phyloP scores from a whole-genome alignment of 2,888 invertebrate species.

The Hydrotaea cyrtoneurina region DNA sequence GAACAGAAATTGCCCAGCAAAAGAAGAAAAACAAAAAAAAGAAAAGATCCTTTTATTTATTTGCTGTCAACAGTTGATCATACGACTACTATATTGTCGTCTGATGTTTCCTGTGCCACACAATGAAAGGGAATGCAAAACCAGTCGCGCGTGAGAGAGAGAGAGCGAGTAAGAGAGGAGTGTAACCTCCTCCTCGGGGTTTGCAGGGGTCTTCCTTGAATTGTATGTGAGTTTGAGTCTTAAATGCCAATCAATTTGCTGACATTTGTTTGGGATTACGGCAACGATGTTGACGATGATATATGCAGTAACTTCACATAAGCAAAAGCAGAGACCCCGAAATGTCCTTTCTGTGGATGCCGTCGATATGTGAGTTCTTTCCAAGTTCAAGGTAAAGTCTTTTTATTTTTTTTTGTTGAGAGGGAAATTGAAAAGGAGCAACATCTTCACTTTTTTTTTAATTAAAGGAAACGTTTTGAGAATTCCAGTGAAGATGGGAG shows the following conservation, averaged over 20 bases:
- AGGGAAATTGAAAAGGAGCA: background rate
- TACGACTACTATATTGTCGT: constrained; percentile 17
- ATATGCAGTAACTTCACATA: constrained; percentile 6
- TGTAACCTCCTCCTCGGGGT: background rate
- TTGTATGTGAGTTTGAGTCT: constrained; percentile 32
- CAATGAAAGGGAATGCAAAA: constrained; percentile 6
- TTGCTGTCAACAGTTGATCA: constrained; percentile 36
- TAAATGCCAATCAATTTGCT: constrained; percentile 63
- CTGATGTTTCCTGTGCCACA: constrained; percentile 17
- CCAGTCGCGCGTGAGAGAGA: background rate
- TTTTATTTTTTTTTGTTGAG: too few relatives aligned
- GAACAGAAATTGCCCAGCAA: background rate
- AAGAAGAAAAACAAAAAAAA: background rate
- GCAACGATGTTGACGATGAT: background rate
- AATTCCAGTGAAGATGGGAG: too few relatives aligned
- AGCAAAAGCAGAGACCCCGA: background rate
- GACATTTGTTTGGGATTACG: constrained; percentile 39
- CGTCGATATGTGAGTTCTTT: background rate
- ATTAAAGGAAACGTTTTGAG: too few relatives aligned
- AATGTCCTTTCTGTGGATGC: background rate
- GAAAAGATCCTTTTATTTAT: constrained; percentile 33
- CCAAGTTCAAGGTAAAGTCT: constrained; percentile 13
- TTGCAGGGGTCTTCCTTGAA: background rate
- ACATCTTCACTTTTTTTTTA: too few relatives aligned
- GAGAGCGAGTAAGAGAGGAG: too few relatives aligned